Conservation (phyloP, 2,113 vertebrate species). For the Vidua chalybeata region DNA sequence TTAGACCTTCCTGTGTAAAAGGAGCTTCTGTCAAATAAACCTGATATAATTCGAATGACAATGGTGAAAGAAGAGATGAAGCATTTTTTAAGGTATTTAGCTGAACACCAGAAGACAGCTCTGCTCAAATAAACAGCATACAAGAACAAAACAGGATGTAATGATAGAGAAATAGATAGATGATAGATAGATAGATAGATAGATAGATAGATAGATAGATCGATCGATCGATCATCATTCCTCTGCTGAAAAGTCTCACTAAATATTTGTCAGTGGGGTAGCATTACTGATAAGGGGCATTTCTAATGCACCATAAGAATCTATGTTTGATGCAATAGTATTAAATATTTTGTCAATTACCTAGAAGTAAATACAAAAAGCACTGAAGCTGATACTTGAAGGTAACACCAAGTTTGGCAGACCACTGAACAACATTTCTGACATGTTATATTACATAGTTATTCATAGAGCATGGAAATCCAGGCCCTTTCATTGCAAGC, state of each 20-base stretch:
- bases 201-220: background rate
- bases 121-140: background rate
- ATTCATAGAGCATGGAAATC: background rate
- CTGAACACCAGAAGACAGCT: background rate
- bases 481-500: background rate
- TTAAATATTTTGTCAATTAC: background rate
- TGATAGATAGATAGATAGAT: background rate
- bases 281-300: background rate
- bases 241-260: background rate
- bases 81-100: background rate
- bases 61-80: background rate
- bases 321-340: background rate
- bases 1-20: conserved; percentile 7
- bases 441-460: background rate
- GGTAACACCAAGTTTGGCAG: background rate
- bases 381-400: background rate
- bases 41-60: conserved; percentile 1
- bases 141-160: background rate
- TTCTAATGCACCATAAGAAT: background rate
- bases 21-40: background rate
- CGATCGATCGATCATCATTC: background rate
- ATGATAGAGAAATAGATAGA: background rate
- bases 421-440: background rate
- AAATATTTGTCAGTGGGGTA: background rate
- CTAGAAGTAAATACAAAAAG: background rate